A percentile compares a stretch with the other conserved stretches of the same genome.
These are phyloP conservation scores for Trachelus iudaicus DNA, from an alignment of 2,888 invertebrate genomes.

Conservation along the genomic window DNA sequence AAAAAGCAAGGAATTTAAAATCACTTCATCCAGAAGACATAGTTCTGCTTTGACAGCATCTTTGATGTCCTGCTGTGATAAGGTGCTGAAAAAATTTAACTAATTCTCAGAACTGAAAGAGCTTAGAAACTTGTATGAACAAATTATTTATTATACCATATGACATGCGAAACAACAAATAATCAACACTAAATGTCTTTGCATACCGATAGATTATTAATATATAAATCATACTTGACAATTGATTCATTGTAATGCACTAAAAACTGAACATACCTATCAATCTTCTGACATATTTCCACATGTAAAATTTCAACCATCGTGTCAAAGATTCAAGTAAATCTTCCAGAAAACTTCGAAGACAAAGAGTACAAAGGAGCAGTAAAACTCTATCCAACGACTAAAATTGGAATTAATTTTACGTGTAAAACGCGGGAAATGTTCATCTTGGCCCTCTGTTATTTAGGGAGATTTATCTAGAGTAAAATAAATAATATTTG, in stretches of 20 bases:
- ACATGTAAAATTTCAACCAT: conserved; percentile 41
- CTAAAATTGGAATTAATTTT: not conserved
- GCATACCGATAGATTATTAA: not conserved
- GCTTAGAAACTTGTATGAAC: not conserved
- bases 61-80: conserved; percentile 34
- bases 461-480: not conserved
- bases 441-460: not conserved
- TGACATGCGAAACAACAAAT: not conserved
- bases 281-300: conserved; percentile 55
- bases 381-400: not conserved
- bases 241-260: not conserved
- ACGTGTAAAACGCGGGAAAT: not conserved
- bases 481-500: not conserved
- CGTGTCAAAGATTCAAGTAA: not conserved
- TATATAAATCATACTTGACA: not conserved
- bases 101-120: not conserved
- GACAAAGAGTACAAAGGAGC: not conserved
- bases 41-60: conserved; percentile 38
- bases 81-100: conserved; percentile 28
- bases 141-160: not conserved
- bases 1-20: conserved; percentile 34
- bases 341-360: not conserved
- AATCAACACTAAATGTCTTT: not conserved
- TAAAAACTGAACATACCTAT: conserved; percentile 43
- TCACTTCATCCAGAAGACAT: conserved; percentile 28